Evolutionary conservation across 1,140 invertebrate genomes (phyloP).

Genomic region (Cylas formicarius): DNA sequence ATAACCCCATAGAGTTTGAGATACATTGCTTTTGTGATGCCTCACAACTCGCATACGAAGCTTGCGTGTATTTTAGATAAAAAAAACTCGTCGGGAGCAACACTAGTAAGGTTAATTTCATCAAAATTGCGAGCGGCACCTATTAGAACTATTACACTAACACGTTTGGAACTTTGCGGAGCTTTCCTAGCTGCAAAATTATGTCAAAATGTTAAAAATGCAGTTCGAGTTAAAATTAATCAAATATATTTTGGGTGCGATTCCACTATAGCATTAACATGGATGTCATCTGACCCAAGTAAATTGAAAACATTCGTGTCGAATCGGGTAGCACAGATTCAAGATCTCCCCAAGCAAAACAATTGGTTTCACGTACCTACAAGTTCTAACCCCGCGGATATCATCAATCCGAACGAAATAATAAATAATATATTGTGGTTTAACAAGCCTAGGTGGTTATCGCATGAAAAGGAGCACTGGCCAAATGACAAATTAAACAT

Average conservation of each 20-base stretch:
- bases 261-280: slow-evolving; percentile 20
- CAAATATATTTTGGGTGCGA: slow-evolving; percentile 20
- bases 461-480: no score
- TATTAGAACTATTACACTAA: slow-evolving; percentile 4
- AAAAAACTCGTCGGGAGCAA: not conserved
- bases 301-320: slow-evolving; percentile 39
- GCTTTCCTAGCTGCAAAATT: slow-evolving; percentile 28
- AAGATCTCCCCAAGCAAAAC: slow-evolving; percentile 17
- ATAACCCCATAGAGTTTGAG: not conserved
- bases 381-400: slow-evolving; percentile 43
- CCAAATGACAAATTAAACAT: no score
- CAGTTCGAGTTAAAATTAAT: no score
- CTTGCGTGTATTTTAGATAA: slow-evolving; percentile 8
- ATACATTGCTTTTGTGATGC: slow-evolving; percentile 10
- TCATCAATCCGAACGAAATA: no score
- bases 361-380: slow-evolving; percentile 40
- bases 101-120: not conserved
- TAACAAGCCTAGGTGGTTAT: no score
- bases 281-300: slow-evolving; percentile 22
- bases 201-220: slow-evolving; percentile 14
- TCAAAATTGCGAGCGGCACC: slow-evolving; percentile 13
- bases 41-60: not conserved
- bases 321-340: slow-evolving; percentile 41
- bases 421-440: no score
- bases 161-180: slow-evolving; percentile 8